These are phyloP conservation scores for Holacanthella duospinosa DNA, from an alignment of 2,888 invertebrate species.

Conservation along the genomic window DNA sequence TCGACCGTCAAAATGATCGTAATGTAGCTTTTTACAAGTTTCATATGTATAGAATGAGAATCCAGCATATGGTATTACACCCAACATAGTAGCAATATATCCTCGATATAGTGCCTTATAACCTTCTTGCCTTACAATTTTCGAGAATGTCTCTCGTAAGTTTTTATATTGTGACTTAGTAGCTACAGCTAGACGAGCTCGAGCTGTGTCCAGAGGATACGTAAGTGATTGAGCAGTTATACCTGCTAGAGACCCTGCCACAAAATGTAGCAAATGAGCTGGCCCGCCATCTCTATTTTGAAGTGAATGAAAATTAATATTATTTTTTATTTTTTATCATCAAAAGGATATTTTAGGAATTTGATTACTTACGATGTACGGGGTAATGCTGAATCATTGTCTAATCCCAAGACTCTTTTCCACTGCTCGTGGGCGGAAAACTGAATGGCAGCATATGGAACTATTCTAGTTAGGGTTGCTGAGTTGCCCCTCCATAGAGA, in stretches of 20 bases:
- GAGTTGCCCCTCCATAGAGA: slow-evolving; percentile 96
- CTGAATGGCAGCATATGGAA: slow-evolving; percentile 81
- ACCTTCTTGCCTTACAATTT: slow-evolving; percentile 45
- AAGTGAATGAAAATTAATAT: not conserved
- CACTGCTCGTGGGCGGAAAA: slow-evolving; percentile 97
- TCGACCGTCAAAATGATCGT: slow-evolving; percentile 5
- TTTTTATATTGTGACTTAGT: slow-evolving; percentile 60
- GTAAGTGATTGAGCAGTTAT: slow-evolving; percentile 87
- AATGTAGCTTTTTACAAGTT: slow-evolving; percentile 58
- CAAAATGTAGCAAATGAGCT: slow-evolving; percentile 50
- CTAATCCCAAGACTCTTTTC: slow-evolving; percentile 58
- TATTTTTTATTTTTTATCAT: not conserved
- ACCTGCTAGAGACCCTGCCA: slow-evolving; percentile 91
- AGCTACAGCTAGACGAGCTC: slow-evolving; percentile 95
- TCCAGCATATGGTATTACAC: slow-evolving; percentile 89
- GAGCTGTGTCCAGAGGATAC: slow-evolving; percentile 90
- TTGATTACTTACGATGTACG: not conserved
- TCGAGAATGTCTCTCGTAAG: slow-evolving; percentile 46
- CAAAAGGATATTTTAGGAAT: not conserved
- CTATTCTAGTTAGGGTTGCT: slow-evolving; percentile 69
- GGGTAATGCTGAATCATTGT: not conserved
- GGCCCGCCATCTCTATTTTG: not conserved
- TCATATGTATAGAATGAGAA: slow-evolving; percentile 96
- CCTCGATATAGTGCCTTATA: slow-evolving; percentile 68
- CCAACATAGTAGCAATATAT: slow-evolving; percentile 77